Evolutionary conservation across 2,888 invertebrate species (phyloP), one percentile per base, ranked within the genome.

Genomic region (Synergus itoensis): DNA sequence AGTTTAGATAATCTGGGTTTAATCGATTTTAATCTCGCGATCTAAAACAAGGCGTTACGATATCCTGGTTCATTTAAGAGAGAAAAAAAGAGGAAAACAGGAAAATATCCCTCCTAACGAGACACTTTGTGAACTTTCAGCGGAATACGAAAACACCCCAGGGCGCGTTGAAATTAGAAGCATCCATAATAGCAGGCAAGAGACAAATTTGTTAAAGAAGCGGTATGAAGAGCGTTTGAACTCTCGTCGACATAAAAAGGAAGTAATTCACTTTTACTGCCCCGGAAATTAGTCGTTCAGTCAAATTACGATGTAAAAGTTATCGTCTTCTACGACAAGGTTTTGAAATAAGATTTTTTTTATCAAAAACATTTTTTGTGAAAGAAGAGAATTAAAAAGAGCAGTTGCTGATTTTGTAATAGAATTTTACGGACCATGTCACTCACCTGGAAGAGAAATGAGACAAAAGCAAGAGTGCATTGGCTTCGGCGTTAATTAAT

Each of bases 371-470:
- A 12, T 16, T 53, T 53, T 16, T 53, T 14, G 12, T 53, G 2
- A 14, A 36, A 36, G 5, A 36, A 4, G 36, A 36, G 36, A 36
- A 36, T 36, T 36, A 5, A 36, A 62, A 21, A 62, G 62, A 11
- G 62, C 18, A 62, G 12, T 62, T 62, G 18, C 62, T n/a, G 2
- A 21, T 62, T 62, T 62, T 62, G 18, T 11, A 18, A 62, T 9
- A 21, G 62, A 9, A 40, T 40, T 36, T 40, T 64, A 11, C 7
- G 4, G 36, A 65, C 60, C 77, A 28, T 79, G 77, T 77, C 78
- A 86, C 88, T 89, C 86, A 88, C 86, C 88, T 89, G 87, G 78
- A 90, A 88, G 87, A 88, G 75, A 87, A 85, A 86, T 77, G 78
- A 67, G 78, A 84, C 78, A 53, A 80, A 28, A 82, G 53, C 4